phyloP scores from a whole-genome alignment of 2,797 vertebrate genomes.

The Typhlichthys eigenmanni region DNA sequence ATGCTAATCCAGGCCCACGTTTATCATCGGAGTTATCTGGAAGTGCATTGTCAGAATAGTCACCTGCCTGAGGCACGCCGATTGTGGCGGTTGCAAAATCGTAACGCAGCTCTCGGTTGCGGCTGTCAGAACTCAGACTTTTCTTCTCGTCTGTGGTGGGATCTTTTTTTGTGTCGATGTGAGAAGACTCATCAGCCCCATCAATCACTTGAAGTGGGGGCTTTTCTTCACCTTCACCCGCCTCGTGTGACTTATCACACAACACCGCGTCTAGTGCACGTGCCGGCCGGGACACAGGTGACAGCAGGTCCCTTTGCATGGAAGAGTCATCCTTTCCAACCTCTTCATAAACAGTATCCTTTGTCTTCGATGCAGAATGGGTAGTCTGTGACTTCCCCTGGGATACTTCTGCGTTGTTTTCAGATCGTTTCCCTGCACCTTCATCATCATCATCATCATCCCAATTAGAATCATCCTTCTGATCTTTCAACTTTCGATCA shows the following conservation, averaged over 20 bases:
- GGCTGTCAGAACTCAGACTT: conserved; percentile 67
- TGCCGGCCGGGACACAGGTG: background rate
- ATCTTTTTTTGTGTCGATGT: conserved; percentile 29
- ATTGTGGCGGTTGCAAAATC: conserved; percentile 53
- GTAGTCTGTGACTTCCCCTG: conserved; percentile 6
- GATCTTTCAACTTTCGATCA: conserved; percentile 12
- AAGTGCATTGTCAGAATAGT: conserved; percentile 20
- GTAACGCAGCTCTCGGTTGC: conserved; percentile 53
- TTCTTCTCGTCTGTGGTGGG: conserved; percentile 44
- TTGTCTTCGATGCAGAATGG: conserved; percentile 3
- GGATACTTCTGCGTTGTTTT: conserved; percentile 1
- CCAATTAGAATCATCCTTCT: conserved; percentile 43
- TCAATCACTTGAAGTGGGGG: conserved; percentile 62
- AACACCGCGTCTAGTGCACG: background rate
- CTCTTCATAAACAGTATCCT: conserved; percentile 4
- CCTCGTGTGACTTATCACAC: background rate
- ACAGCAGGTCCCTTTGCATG: background rate
- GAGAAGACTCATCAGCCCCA: conserved; percentile 40
- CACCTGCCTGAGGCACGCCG: conserved; percentile 30
- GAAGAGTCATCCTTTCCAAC: background rate
- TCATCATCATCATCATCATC: conserved; percentile 46
- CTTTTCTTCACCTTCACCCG: conserved; percentile 8
- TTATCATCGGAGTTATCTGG: conserved; percentile 8
- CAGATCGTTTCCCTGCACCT: background rate
- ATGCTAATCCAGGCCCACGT: conserved; percentile 36